Percentiles rank a stretch among this genome's conserved stretches.
Conservation (phyloP, 2,113 vertebrate species). For the Bombycilla garrulus region DNA sequence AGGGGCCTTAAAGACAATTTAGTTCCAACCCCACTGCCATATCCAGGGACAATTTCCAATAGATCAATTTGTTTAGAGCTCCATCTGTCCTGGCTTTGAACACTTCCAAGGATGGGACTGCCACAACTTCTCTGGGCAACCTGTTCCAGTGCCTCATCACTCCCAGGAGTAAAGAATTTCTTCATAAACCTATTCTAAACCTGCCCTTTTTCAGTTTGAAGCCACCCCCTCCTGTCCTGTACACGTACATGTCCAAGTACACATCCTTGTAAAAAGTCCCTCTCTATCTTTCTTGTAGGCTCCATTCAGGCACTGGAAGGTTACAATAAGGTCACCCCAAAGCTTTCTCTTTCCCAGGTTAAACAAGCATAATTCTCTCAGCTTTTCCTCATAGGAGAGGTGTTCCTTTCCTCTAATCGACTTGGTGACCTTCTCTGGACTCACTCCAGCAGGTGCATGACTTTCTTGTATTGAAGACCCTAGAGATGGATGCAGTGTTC, state of each 20-base stretch:
- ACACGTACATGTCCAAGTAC: too few species aligned
- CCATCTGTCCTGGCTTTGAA: rapidly evolving
- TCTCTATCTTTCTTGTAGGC: neutral
- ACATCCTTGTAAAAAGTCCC: neutral
- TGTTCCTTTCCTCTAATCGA: neutral
- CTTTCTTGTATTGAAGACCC: neutral
- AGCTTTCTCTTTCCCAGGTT: neutral
- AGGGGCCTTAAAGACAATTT: neutral
- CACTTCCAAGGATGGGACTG: neutral
- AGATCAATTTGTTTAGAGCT: neutral
- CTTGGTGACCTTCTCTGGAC: neutral
- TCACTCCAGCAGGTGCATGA: neutral
- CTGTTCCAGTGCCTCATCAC: neutral
- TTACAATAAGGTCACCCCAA: neutral
- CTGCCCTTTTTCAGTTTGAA: neutral
- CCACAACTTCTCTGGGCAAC: neutral
- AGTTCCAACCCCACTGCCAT: neutral
- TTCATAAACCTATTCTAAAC: neutral
- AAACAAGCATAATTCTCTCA: neutral
- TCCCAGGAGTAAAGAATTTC: neutral
- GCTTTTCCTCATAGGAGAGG: neutral
- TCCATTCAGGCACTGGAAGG: neutral
- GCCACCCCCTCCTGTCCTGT: neutral
- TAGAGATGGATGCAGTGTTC: rapidly evolving
- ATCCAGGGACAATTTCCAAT: neutral